Conservation (phyloP, 2,797 vertebrate species). For the Hafferia zeledoni region DNA sequence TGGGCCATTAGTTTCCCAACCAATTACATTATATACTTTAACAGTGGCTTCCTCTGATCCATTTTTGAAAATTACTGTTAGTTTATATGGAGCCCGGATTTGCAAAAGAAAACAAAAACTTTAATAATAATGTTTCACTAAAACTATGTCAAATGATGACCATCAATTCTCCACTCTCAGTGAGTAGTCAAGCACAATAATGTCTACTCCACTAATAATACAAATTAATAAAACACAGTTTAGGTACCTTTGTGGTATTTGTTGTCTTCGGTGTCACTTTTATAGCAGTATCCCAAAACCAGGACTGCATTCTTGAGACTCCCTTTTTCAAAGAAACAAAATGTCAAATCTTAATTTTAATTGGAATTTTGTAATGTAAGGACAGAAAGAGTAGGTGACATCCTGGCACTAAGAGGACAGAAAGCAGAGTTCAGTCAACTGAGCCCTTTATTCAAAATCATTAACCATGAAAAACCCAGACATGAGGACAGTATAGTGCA, state of each 20-base stretch:
- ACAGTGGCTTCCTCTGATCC: neutral
- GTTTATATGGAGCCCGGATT: neutral
- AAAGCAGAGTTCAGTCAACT: neutral
- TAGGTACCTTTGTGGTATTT: slow-evolving; percentile 78
- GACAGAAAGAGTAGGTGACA: neutral
- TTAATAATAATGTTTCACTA: neutral
- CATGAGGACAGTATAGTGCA: neutral
- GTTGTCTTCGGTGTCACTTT: slow-evolving; percentile 57
- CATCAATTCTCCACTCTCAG: neutral
- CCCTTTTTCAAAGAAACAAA: slow-evolving; percentile 76
- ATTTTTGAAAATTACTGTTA: neutral
- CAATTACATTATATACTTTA: neutral
- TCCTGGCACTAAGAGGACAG: neutral
- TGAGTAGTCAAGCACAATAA: neutral
- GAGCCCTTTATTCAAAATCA: neutral
- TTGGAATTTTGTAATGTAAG: neutral
- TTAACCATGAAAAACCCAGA: neutral
- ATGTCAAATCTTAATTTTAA: neutral
- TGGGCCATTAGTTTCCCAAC: neutral
- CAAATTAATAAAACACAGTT: neutral
- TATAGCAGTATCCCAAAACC: slow-evolving; percentile 83
- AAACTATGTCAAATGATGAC: neutral
- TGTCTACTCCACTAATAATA: neutral
- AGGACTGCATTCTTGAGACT: slow-evolving; percentile 86
- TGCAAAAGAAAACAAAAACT: neutral